Percentiles rank a stretch among this genome's conserved stretches.
Evolutionary conservation across 2,797 vertebrate genomes (phyloP).

Genomic region (Fistularia tabacaria): DNA sequence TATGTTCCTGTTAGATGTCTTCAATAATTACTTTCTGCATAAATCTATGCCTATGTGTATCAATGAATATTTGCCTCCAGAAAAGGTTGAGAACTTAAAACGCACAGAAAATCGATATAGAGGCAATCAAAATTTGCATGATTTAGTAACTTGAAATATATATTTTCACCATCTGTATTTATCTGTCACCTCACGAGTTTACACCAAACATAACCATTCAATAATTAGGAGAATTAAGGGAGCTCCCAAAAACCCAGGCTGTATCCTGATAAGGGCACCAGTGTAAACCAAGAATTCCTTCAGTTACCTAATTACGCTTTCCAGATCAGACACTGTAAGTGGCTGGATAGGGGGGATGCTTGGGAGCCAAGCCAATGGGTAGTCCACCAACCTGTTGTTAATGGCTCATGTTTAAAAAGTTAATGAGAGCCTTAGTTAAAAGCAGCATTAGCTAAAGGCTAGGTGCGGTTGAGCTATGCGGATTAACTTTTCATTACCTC

Average conservation of each 20-base stretch:
- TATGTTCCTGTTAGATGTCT: slow-evolving; percentile 52
- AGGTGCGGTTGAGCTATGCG: slow-evolving; percentile 72
- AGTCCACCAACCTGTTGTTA: slow-evolving; percentile 77
- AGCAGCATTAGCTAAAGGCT: slow-evolving; percentile 78
- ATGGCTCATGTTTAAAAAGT: slow-evolving; percentile 78
- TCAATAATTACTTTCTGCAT: slow-evolving; percentile 47
- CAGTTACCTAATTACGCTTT: slow-evolving; percentile 66
- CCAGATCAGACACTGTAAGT: slow-evolving; percentile 63
- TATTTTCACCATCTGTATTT: slow-evolving; percentile 43
- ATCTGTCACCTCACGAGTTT: slow-evolving; percentile 22
- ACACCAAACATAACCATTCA: slow-evolving; percentile 32
- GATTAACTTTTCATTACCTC: slow-evolving; percentile 82
- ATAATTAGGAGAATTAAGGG: slow-evolving; percentile 54
- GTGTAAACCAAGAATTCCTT: slow-evolving; percentile 50
- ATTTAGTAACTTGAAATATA: too few relatives aligned
- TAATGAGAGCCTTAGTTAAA: slow-evolving; percentile 78
- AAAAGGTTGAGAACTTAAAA: too few relatives aligned
- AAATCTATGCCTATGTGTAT: too few relatives aligned
- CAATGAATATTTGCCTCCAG: too few relatives aligned
- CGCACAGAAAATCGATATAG: too few relatives aligned
- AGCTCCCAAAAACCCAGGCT: slow-evolving; percentile 60
- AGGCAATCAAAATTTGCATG: too few relatives aligned
- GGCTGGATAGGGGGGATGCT: slow-evolving; percentile 49
- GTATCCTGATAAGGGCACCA: slow-evolving; percentile 70
- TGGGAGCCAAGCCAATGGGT: slow-evolving; percentile 58